Conservation (phyloP, 2,113 vertebrate species). For the Tretioscincus oriximinensis region DNA sequence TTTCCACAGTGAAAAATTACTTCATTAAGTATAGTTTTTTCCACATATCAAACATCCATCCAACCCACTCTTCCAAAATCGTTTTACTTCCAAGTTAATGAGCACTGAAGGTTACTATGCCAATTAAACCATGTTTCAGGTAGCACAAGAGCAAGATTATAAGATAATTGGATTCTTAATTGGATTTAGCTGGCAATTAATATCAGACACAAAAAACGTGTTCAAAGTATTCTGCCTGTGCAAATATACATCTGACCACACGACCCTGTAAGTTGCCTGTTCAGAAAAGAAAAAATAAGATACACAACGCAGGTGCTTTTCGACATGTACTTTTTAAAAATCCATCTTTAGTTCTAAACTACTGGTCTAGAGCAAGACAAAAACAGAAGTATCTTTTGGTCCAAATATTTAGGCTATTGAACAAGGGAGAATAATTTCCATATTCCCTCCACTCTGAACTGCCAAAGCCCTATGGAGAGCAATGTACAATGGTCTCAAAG, state of each 20-base stretch:
- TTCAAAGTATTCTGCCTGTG: constrained; percentile 20
- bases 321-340: too few relatives aligned
- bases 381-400: too few relatives aligned
- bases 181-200: constrained; percentile 16
- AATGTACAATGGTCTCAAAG: too few relatives aligned
- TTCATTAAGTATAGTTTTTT: constrained; percentile 24
- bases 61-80: not conserved
- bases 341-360: too few relatives aligned
- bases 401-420: too few relatives aligned
- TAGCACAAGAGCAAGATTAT: not conserved
- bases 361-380: too few relatives aligned
- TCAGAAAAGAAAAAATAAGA: too few relatives aligned
- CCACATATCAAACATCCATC: too few relatives aligned
- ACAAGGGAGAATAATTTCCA: too few relatives aligned
- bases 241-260: constrained; percentile 59
- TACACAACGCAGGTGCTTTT: too few relatives aligned
- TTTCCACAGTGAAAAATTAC: constrained; percentile 21
- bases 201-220: constrained; percentile 29
- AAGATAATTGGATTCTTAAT: not conserved
- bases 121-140: constrained; percentile 39
- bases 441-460: too few relatives aligned
- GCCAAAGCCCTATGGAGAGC: too few relatives aligned
- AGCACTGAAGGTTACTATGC: constrained; percentile 14
- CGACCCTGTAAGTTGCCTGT: constrained; percentile 34
- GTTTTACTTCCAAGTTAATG: constrained; percentile 28